A percentile compares a stretch with the other conserved stretches of the same genome.
phyloP scores from a whole-genome alignment of 2,888 invertebrate species.

The Tridacna crocea region DNA sequence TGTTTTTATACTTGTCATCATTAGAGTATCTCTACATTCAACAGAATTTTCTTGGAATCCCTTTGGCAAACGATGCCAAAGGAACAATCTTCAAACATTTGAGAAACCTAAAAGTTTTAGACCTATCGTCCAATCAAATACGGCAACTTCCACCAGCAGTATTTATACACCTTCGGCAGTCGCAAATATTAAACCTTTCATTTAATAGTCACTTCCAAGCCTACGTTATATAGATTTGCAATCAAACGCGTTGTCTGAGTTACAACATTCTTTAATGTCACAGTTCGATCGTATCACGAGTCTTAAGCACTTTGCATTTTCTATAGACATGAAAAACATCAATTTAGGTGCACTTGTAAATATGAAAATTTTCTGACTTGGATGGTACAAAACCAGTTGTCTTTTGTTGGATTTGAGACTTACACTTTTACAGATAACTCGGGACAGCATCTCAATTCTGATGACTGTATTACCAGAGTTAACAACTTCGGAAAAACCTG shows the following conservation, averaged over 20 bases:
- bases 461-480: not conserved
- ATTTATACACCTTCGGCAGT: not conserved
- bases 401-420: constrained; percentile 14
- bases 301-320: not conserved
- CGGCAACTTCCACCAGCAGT: not conserved
- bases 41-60: constrained; percentile 41
- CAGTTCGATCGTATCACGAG: not conserved
- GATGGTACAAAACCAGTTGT: constrained; percentile 19
- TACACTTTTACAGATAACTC: constrained; percentile 23
- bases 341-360: constrained; percentile 19
- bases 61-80: not conserved
- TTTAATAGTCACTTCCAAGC: constrained; percentile 5
- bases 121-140: constrained; percentile 36
- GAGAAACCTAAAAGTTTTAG: constrained; percentile 27
- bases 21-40: constrained; percentile 32
- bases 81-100: constrained; percentile 30
- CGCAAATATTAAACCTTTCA: constrained; percentile 30
- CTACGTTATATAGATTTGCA: not conserved
- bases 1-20: constrained; percentile 16
- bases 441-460: not conserved
- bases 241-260: not conserved
- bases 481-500: not conserved
- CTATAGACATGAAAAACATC: constrained; percentile 28
- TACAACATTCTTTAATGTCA: not conserved
- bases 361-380: constrained; percentile 23